Base-by-base conservation (phyloP, 2,888 invertebrate species). In the Neocrepidodera transversa region DNA sequence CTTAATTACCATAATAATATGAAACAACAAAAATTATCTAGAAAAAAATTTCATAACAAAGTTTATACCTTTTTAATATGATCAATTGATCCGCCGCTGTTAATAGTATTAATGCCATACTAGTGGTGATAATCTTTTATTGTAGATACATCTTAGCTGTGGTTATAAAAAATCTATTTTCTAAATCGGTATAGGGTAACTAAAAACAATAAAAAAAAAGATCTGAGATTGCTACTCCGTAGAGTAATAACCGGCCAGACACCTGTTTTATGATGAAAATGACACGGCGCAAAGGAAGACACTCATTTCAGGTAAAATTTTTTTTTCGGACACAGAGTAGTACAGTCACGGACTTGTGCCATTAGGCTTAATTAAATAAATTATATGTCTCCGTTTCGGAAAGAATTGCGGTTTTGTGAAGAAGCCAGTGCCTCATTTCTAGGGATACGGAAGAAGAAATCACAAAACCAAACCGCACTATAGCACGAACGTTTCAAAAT, bases 331-430 rank as follows among this genome's bases (percentile, higher is more conserved):
- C 70, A 70, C 70, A 68, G 70, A 69, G 66, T 66, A 51, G 56
- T 69, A 72, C 73, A 76, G 77, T 77, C 77, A 78, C 78, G 77
- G 77, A 77, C 76, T 73, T 73, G 75, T 72, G 71, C 76, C 74
- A 79, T 78, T 79, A 78, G 76, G 74, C 72, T 78, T 78, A 79
- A 79, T 79, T 78, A 77, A 77, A 74, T 76, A 78, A 78, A 78
- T 79, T 78, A 77, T 76, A 78, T 74, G 76, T 77, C 77, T 78
- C 76, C 73, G 77, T 77, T 77, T 76, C 76, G 71, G n/a, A 75
- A 73, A 75, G 76, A 78, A 77, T 71, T 75, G 77, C 71, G 74
- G 76, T 73, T 73, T 62, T 69, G 67, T 70, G 72, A 14, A 53
- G 43, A 43, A 20, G 36, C 35, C 23, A 23, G 4, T 23, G 23